These are phyloP conservation scores for Condylura cristata DNA, from an alignment of 2,113 vertebrate genomes.

Conservation along the genomic window DNA sequence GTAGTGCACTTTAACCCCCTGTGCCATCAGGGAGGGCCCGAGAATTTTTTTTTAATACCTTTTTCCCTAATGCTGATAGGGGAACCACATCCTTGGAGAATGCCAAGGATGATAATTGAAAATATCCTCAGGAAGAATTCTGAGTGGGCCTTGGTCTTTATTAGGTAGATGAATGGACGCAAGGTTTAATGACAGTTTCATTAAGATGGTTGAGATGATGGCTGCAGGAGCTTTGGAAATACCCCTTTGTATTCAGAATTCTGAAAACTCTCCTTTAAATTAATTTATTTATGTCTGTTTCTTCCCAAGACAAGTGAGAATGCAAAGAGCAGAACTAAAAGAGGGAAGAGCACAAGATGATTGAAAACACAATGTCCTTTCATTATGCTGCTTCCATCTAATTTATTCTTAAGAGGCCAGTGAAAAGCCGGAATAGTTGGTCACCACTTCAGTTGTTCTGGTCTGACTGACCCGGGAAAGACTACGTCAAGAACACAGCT, in stretches of 20 bases:
- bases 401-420: not conserved
- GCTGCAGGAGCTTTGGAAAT: not conserved
- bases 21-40: no score
- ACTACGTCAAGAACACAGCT: not conserved
- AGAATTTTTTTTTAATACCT: not conserved
- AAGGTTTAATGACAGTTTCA: not conserved
- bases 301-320: not conserved
- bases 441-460: not conserved
- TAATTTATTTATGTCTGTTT: not conserved
- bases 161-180: not conserved
- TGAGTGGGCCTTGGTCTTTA: not conserved
- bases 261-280: not conserved
- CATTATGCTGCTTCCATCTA: not conserved
- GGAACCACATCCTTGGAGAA: conserved; percentile 3
- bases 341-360: not conserved
- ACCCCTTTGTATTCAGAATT: not conserved
- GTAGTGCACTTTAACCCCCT: no score
- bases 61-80: not conserved
- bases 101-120: not conserved
- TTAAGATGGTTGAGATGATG: not conserved
- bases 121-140: not conserved
- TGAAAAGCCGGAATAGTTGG: not conserved
- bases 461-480: not conserved
- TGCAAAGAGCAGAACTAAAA: not conserved
- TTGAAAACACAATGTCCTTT: not conserved